Evolutionary conservation across 2,888 invertebrate species (phyloP), one percentile per base, ranked within the genome.

Genomic region (Exocentrus adspersus): DNA sequence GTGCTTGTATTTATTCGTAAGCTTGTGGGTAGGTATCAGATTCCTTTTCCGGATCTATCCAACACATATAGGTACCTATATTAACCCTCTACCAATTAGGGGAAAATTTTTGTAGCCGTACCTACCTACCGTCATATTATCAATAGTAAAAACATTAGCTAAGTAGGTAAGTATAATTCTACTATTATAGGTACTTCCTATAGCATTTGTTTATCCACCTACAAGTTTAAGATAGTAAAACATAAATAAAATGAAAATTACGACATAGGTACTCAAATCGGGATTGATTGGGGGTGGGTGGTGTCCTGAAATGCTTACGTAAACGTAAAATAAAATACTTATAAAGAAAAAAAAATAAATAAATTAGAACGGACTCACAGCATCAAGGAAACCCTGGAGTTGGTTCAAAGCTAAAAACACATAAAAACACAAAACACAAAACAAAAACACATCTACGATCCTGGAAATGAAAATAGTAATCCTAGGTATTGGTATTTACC

Each of bases 401-500:
- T 51, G 60, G 24, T 60, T 20, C 17, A 50, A 48, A 51, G 51
- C 37, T 60, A 51, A 43, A 24, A 43, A 43, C 51, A 43, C 32
- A 41, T 21, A 59, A 42, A 20, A 61, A 62, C 21, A 57, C 32
- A 62, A 24, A 51, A 51, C 57, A 51, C 51, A 53, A 56, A 14
- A 43, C 54, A 28, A 32, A 51, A 61, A 51, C 41, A 46, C 37
- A 54, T 20, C 53, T 20, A 50, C 51, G 45, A 46, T 43, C 19
- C 63, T 61, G 60, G 61, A 64, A 60, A 53, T 45, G 54, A 67
- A 61, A 54, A 53, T 46, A 50, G 37, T 37, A 48, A 62, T 46
- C 50, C 51, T 57, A 53, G 45, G n/a, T n/a, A n/a, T 56, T 52
- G 30, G 69, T 74, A 78, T 85, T 89, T 90, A 96, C 96, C 95